These are phyloP conservation scores for Philaethria dido DNA, from an alignment of 2,888 invertebrate genomes.

Conservation along the genomic window DNA sequence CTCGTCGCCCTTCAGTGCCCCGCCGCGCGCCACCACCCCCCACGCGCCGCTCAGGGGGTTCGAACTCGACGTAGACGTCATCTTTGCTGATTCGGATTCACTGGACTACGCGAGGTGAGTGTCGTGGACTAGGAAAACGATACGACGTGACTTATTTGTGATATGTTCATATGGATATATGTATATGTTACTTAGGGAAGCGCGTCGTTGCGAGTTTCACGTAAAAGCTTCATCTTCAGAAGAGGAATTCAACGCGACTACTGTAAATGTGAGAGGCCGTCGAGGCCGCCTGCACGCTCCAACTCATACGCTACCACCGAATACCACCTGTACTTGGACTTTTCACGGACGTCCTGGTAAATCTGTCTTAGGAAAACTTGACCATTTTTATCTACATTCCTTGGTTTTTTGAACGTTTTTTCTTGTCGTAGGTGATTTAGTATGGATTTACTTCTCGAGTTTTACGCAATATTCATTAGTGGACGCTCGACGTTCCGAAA, in stretches of 20 bases:
- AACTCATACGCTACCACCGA: slow-evolving; percentile 92
- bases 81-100: slow-evolving; percentile 94
- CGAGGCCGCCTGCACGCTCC: slow-evolving; percentile 91
- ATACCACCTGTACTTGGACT: slow-evolving; percentile 93
- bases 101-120: slow-evolving; percentile 88
- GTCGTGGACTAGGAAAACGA: no score
- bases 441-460: slow-evolving; percentile 94
- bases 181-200: slow-evolving; percentile 61
- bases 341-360: slow-evolving; percentile 89
- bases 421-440: slow-evolving; percentile 84
- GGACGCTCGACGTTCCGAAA: slow-evolving; percentile 76
- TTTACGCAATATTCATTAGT: slow-evolving; percentile 91
- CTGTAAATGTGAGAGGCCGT: slow-evolving; percentile 83
- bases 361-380: neutral
- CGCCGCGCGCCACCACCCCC: slow-evolving; percentile 84
- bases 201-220: slow-evolving; percentile 88
- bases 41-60: slow-evolving; percentile 90
- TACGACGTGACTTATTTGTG: neutral
- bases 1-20: slow-evolving; percentile 92
- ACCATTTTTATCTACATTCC: neutral
- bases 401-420: neutral
- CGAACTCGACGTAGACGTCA: slow-evolving; percentile 92
- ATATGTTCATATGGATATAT: neutral
- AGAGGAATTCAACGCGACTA: slow-evolving; percentile 69
- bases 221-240: slow-evolving; percentile 89